phyloP scores from a whole-genome alignment of 2,888 invertebrate species.

The Listrodromus nycthemerus region DNA sequence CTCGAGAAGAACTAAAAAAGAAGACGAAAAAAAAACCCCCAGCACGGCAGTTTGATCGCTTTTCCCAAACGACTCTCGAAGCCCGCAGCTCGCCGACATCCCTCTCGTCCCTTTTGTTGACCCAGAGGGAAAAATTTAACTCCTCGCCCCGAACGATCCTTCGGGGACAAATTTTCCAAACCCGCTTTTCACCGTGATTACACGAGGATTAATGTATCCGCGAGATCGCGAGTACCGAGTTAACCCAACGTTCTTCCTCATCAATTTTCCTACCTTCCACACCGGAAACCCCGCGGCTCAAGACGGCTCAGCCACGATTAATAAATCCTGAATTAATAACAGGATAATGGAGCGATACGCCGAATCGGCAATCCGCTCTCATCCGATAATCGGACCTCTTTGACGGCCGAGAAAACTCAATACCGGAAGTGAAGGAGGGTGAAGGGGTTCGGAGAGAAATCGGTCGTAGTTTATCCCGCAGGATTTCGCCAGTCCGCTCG shows the following conservation, averaged over 20 bases:
- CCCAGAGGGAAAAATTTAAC: conserved; percentile 46
- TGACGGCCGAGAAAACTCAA: conserved; percentile 14
- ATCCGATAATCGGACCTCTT: not conserved
- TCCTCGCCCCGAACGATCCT: conserved; percentile 42
- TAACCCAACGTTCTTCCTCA: conserved; percentile 14
- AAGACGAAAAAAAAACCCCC: conserved; percentile 71
- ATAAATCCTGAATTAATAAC: conserved; percentile 54
- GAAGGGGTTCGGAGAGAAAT: conserved; percentile 15
- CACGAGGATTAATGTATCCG: conserved; percentile 58
- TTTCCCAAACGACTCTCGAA: conserved; percentile 70
- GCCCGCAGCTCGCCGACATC: conserved; percentile 49
- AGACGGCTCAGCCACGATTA: conserved; percentile 17
- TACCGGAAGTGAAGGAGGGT: conserved; percentile 2
- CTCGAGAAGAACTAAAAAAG: not conserved
- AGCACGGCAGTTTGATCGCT: conserved; percentile 82
- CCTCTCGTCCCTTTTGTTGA: conserved; percentile 34
- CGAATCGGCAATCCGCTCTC: not conserved
- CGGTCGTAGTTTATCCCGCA: conserved; percentile 46
- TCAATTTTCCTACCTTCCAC: conserved; percentile 13
- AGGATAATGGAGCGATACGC: conserved; percentile 31
- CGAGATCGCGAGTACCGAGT: conserved; percentile 15
- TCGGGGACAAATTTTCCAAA: conserved; percentile 56
- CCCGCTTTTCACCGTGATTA: conserved; percentile 60
- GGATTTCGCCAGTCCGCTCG: conserved; percentile 52
- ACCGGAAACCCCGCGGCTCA: not conserved